These are phyloP conservation scores for Polia nebulosa DNA, from an alignment of 2,888 invertebrate genomes.

Conservation along the genomic window DNA sequence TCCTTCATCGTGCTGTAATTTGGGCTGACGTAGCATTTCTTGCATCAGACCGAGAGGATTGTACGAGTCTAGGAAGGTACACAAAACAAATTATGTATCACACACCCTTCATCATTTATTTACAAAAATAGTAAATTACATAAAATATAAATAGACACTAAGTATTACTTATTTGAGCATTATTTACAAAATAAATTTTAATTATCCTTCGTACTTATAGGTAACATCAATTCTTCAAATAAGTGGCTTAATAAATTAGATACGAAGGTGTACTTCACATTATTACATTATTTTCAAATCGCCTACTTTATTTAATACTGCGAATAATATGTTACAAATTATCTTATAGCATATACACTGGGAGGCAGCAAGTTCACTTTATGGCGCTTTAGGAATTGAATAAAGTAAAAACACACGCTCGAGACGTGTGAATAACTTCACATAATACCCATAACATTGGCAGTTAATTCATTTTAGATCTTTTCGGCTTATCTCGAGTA, in stretches of 20 bases:
- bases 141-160: constrained; percentile 64
- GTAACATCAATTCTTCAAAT: constrained; percentile 48
- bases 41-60: neutral
- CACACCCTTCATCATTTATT: constrained; percentile 80
- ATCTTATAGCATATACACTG: constrained; percentile 23
- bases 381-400: constrained; percentile 5
- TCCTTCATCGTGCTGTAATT: neutral
- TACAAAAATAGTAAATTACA: constrained; percentile 77
- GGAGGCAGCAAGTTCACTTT: constrained; percentile 33
- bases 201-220: constrained; percentile 40
- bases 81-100: constrained; percentile 33
- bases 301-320: constrained; percentile 36
- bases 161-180: constrained; percentile 73
- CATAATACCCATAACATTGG: neutral
- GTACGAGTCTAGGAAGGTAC: neutral
- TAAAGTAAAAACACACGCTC: constrained; percentile 18
- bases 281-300: constrained; percentile 39
- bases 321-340: constrained; percentile 22
- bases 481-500: neutral
- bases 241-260: constrained; percentile 48
- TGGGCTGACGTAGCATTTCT: neutral
- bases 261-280: constrained; percentile 51
- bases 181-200: constrained; percentile 70
- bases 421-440: constrained; percentile 11
- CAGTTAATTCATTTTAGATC: too few relatives aligned